Conservation (phyloP, 30 jellyfish, hydroid and myxozoan genomes). For the Pseudorhiza aurosa region DNA sequence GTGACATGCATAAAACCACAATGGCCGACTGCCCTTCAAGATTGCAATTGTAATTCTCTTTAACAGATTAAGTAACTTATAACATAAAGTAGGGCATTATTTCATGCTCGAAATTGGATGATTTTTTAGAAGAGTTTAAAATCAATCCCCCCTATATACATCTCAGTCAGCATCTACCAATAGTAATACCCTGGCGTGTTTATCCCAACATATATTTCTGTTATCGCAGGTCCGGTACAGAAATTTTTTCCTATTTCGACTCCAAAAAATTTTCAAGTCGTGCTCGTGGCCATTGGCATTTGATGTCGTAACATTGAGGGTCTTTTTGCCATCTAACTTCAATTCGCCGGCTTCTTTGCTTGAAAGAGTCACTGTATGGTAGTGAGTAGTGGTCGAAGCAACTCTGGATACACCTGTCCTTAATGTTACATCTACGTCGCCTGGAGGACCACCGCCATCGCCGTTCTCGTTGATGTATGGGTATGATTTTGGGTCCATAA, state of each 20-base stretch:
- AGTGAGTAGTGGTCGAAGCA: constrained; percentile 32
- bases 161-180: neutral
- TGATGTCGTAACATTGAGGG: constrained; percentile 50
- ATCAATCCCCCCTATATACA: too few species aligned
- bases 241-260: constrained; percentile 16
- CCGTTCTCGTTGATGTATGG: constrained; percentile 34
- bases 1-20: too few species aligned
- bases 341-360: constrained; percentile 12
- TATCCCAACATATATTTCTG: constrained; percentile 56
- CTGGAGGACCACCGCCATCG: constrained; percentile 2
- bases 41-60: too few species aligned
- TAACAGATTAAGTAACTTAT: too few species aligned
- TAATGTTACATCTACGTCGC: constrained; percentile 13
- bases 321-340: constrained; percentile 6
- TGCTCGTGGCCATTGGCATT: constrained; percentile 77
- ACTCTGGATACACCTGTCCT: constrained; percentile 49
- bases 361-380: constrained; percentile 45
- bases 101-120: too few species aligned
- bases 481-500: constrained; percentile 35
- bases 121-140: too few species aligned
- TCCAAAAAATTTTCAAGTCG: constrained; percentile 42
- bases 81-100: too few species aligned
- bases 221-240: constrained; percentile 49
- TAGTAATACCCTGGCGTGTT: constrained; percentile 11
- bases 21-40: too few species aligned